A percentile compares a stretch with the other conserved stretches of the same genome.
Conservation (phyloP, 92 coral and sea anemone species). For the Phenganax subtilis region DNA sequence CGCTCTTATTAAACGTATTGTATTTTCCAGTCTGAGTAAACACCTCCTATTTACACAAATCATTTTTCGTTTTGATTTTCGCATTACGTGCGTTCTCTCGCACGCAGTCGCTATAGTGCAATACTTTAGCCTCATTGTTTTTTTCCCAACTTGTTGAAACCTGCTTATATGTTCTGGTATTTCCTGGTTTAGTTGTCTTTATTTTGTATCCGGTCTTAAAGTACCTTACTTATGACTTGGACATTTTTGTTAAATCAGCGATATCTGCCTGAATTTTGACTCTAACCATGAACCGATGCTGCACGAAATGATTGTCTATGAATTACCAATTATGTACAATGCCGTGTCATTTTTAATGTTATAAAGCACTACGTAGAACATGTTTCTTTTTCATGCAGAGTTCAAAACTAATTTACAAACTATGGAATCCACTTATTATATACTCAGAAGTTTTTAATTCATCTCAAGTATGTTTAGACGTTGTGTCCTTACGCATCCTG, state of each 20-base stretch:
- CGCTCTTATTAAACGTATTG: not conserved
- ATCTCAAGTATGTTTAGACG: too few relatives aligned
- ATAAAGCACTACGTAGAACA: too few relatives aligned
- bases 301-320: too few relatives aligned
- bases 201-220: not conserved
- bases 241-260: not conserved
- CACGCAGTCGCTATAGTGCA: not conserved
- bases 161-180: not conserved
- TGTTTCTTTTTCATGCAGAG: too few relatives aligned
- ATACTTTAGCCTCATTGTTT: not conserved
- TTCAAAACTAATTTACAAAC: too few relatives aligned
- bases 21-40: constrained; percentile 1
- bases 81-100: not conserved
- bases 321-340: too few relatives aligned
- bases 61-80: not conserved
- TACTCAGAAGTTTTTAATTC: too few relatives aligned
- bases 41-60: not conserved
- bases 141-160: not conserved
- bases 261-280: not conserved
- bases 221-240: not conserved
- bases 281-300: too few relatives aligned
- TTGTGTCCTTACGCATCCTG: too few relatives aligned
- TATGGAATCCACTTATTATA: too few relatives aligned
- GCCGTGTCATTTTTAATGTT: too few relatives aligned
- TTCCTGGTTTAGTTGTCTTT: constrained; percentile 27